These are phyloP conservation scores for Mimas tiliae DNA, from an alignment of 2,888 invertebrate genomes.

Conservation along the genomic window DNA sequence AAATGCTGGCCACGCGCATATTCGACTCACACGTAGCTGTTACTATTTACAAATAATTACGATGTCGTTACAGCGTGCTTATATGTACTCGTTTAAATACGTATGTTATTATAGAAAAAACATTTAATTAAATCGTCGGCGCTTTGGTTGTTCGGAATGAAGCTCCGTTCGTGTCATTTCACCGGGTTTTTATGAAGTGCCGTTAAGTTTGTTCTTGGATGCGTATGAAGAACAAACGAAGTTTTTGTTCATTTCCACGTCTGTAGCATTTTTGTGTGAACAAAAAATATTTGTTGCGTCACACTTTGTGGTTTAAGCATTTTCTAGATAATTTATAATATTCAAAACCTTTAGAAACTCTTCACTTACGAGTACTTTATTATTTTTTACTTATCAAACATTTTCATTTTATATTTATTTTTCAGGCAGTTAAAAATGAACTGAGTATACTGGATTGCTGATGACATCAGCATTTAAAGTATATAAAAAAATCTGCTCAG, in stretches of 20 bases:
- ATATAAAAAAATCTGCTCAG: too few relatives aligned
- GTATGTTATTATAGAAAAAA: conserved; percentile 16
- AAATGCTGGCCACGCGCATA: conserved; percentile 16
- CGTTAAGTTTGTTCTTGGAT: conserved; percentile 22
- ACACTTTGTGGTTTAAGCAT: not conserved
- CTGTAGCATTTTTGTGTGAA: not conserved
- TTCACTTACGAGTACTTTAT: too few relatives aligned
- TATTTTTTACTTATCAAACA: too few relatives aligned
- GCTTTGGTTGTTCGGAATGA: conserved; percentile 21
- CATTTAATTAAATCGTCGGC: conserved; percentile 32
- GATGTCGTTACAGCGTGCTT: not conserved
- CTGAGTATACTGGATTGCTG: too few relatives aligned
- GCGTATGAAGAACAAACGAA: not conserved
- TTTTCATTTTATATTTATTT: too few relatives aligned
- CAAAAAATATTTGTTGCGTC: not conserved
- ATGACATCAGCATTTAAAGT: too few relatives aligned
- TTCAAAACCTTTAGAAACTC: too few relatives aligned
- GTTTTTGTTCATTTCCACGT: not conserved
- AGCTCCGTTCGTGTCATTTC: conserved; percentile 27
- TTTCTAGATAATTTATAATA: not conserved
- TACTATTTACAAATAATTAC: conserved; percentile 35
- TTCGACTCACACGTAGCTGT: conserved; percentile 38
- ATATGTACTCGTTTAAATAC: not conserved
- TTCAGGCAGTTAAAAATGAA: too few relatives aligned
- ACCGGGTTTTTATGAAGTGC: conserved; percentile 4